Percentiles rank a stretch among this genome's conserved stretches.
Evolutionary conservation across 2,888 invertebrate genomes (phyloP).

Genomic region (Tetragnatha montana): DNA sequence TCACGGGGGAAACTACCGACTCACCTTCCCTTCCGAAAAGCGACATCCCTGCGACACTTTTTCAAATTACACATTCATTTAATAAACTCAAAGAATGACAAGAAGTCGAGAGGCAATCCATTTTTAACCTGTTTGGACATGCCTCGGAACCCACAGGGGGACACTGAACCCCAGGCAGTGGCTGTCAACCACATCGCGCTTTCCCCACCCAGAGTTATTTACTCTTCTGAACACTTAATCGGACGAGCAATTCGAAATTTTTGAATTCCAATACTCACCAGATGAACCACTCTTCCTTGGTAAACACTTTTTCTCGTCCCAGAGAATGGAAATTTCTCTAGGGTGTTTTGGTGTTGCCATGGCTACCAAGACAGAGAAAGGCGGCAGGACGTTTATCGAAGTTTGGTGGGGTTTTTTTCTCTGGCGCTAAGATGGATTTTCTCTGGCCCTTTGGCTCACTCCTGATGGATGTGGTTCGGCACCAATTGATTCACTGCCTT

Average conservation of each 20-base stretch:
- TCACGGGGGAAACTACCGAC: no score
- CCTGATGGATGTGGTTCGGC: slow-evolving; percentile 42
- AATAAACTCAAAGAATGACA: no score
- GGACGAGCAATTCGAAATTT: slow-evolving; percentile 22
- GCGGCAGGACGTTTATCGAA: slow-evolving; percentile 60
- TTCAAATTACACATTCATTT: no score
- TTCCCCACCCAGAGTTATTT: not conserved
- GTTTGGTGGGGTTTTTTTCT: slow-evolving; percentile 45
- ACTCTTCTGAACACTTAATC: slow-evolving; percentile 1
- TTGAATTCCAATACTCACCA: slow-evolving; percentile 42
- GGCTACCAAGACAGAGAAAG: slow-evolving; percentile 43
- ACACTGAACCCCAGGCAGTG: not conserved
- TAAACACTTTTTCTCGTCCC: slow-evolving; percentile 26
- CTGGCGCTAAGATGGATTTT: slow-evolving; percentile 56
- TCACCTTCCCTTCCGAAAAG: no score
- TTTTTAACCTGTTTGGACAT: no score
- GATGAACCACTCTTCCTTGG: slow-evolving; percentile 22
- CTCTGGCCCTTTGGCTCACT: slow-evolving; percentile 32
- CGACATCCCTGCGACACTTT: no score
- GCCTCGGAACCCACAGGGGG: not conserved
- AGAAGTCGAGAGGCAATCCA: no score
- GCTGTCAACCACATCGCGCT: not conserved
- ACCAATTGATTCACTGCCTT: slow-evolving; percentile 28
- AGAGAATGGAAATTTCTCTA: slow-evolving; percentile 60
- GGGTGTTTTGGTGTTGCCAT: slow-evolving; percentile 53